Base-by-base conservation (phyloP, 2,888 invertebrate genomes). In the Drosophila acutilabella region DNA sequence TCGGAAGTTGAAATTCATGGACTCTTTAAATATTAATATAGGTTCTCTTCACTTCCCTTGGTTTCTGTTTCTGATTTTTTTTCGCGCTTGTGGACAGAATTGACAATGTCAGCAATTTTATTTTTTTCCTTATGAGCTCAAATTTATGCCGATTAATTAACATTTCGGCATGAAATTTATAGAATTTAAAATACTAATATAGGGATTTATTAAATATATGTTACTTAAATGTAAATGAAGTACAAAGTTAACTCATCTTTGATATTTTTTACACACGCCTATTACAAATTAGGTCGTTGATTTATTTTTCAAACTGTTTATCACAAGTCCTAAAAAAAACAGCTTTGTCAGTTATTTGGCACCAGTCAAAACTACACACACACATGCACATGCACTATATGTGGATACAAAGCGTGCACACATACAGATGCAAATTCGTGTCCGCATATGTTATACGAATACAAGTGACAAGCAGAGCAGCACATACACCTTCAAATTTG, bases 281-380 rank as follows among this genome's bases (percentile, higher is more conserved):
- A 30, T 30, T 30, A 30, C 2, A 30, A 30, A 30, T 30, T 30
- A 30, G 30, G 30, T 30, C 30, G 30, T 30, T 30, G 30, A 30
- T 30, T 30, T 30, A 30, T 30, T 30, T 30, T 30, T 30, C 30
- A 30, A 30, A 23, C 23, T 8, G 30, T 30, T 8, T 44, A 18
- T 11, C 11, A 44, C 5, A 8, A 45, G 5, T 20, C 20, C 20
- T 45, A 11, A 18, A 45, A 45, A 13, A 20, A n/a, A 6, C 52
- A 53, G 1, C 52, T 23, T 41, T 41, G 38, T 53, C n/a, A 11
- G 23, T 14, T 53, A 14, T 53, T 53, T 53, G 26, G 52, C 23
- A 53, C 52, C 52, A 53, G 41, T 41, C 52, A 41, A 41, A 53
- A 41, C 11, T 11, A 13, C 7, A 20, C 14, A 14, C 11, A 18